A percentile compares a stretch with the other conserved stretches of the same genome.
phyloP scores from a whole-genome alignment of 1,140 invertebrate species.

The Solenopsis invicta region DNA sequence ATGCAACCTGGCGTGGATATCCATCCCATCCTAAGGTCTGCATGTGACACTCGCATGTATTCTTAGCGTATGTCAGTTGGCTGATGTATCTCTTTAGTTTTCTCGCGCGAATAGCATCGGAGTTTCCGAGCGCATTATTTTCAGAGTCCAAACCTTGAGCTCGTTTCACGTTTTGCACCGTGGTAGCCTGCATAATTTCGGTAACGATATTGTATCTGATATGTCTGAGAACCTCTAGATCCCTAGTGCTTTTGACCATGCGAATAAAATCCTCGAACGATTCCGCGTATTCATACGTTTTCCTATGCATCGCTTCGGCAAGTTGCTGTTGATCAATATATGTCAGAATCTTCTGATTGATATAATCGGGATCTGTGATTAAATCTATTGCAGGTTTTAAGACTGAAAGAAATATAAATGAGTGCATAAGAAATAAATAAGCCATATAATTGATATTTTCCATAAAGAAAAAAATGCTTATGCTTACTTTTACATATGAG shows the following conservation, averaged over 20 bases:
- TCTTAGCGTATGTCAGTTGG: constrained; percentile 94
- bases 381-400: constrained; percentile 94
- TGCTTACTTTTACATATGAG: constrained; percentile 93
- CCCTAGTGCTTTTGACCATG: constrained; percentile 93
- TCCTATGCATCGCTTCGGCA: constrained; percentile 92
- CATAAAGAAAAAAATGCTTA: neutral
- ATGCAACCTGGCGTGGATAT: constrained; percentile 88
- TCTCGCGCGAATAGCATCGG: constrained; percentile 91
- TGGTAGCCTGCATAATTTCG: constrained; percentile 97
- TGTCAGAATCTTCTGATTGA: constrained; percentile 94
- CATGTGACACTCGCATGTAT: constrained; percentile 93
- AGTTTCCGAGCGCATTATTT: constrained; percentile 88
- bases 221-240: constrained; percentile 94
- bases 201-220: constrained; percentile 96
- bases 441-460: neutral
- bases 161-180: constrained; percentile 95
- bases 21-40: constrained; percentile 92
- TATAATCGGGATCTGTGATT: constrained; percentile 96
- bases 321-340: constrained; percentile 94
- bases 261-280: constrained; percentile 96
- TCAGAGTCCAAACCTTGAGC: constrained; percentile 93
- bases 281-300: constrained; percentile 95
- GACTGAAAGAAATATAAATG: constrained; percentile 87
- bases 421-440: neutral
- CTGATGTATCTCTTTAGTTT: constrained; percentile 93